Conservation (phyloP, 1,140 invertebrate species). For the Nomia melanderi region DNA sequence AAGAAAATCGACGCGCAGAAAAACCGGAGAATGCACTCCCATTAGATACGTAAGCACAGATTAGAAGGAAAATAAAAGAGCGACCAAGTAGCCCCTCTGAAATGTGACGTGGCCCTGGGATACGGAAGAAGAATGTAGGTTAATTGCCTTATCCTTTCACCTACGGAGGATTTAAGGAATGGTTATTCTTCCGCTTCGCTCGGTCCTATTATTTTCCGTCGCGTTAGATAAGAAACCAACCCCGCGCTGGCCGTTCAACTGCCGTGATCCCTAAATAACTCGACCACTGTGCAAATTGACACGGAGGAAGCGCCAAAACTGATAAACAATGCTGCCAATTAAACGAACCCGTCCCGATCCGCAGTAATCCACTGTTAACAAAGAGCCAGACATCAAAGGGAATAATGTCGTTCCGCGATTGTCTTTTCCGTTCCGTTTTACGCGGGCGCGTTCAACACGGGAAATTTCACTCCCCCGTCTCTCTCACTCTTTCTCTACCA, state of each 20-base stretch:
- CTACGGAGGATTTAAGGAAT: background rate
- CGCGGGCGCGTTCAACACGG: background rate
- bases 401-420: conserved; percentile 4
- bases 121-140: conserved; percentile 11
- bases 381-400: conserved; percentile 15
- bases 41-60: background rate
- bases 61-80: conserved; percentile 1
- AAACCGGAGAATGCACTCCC: background rate
- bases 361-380: conserved; percentile 17
- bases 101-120: background rate
- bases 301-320: background rate
- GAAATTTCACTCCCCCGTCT: background rate
- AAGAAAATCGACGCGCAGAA: background rate
- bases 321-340: background rate
- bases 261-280: no score
- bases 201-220: background rate
- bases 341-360: background rate
- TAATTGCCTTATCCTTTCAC: conserved; percentile 15
- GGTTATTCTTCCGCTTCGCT: background rate
- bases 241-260: no score
- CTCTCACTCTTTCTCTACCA: no score
- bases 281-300: background rate
- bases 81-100: background rate
- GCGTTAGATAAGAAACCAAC: no score
- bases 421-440: conserved; percentile 2